phyloP scores from a whole-genome alignment of 2,113 vertebrate genomes.

The Prochilodus magdalenae region DNA sequence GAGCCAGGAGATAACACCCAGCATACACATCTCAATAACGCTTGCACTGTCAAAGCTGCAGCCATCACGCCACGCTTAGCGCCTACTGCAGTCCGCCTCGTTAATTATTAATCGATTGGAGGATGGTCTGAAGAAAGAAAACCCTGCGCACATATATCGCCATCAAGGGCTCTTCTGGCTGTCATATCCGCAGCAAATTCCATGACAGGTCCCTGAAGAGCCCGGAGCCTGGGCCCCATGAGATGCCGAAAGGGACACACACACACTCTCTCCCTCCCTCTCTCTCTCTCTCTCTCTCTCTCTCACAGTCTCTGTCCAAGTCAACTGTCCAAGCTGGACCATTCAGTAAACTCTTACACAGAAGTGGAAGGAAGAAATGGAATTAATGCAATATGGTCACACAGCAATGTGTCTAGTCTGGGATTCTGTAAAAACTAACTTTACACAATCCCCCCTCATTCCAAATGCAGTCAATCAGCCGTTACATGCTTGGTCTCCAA shows the following conservation, averaged over 20 bases:
- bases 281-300: conserved; percentile 40
- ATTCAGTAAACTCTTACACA: conserved; percentile 38
- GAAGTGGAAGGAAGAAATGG: conserved; percentile 12
- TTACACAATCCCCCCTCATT: not conserved
- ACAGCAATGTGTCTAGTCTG: not conserved
- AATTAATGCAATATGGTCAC: conserved; percentile 9
- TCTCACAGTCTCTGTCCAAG: conserved; percentile 43
- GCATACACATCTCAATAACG: conserved; percentile 62
- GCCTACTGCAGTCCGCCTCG: conserved; percentile 60
- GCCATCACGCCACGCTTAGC: conserved; percentile 59
- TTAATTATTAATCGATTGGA: conserved; percentile 76
- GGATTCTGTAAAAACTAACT: not conserved
- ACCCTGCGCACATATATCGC: conserved; percentile 48
- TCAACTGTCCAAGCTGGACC: conserved; percentile 17
- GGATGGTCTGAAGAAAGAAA: conserved; percentile 56
- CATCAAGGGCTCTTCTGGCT: conserved; percentile 53
- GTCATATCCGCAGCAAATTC: conserved; percentile 68
- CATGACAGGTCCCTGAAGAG: conserved; percentile 73
- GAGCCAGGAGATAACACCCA: conserved; percentile 58
- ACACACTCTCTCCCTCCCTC: conserved; percentile 60
- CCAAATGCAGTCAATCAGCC: not conserved
- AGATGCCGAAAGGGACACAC: conserved; percentile 65
- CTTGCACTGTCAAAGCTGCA: conserved; percentile 60
- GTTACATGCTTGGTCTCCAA: not conserved
- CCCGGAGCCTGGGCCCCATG: conserved; percentile 64